Evolutionary conservation across 2,113 vertebrate genomes (phyloP).

Genomic region (Rhinopithecus roxellana): DNA sequence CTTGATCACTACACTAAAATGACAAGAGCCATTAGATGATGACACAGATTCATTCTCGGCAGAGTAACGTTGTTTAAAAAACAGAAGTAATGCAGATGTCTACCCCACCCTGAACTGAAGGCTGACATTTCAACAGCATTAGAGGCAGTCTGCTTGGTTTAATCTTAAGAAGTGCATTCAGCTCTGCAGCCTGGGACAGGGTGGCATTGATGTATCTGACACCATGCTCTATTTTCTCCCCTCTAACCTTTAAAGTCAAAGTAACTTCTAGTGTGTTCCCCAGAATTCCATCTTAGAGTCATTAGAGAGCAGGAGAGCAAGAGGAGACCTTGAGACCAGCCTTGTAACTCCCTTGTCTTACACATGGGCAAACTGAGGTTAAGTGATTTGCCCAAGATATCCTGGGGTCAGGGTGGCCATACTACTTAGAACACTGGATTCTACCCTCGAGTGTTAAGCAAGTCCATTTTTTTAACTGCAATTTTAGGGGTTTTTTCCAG

Average conservation of each 20-base stretch:
- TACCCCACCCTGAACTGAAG: not conserved
- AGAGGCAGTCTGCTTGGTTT: not conserved
- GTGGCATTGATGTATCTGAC: not conserved
- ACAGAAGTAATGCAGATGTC: constrained; percentile 31
- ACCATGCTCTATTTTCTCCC: not conserved
- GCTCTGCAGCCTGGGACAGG: not conserved
- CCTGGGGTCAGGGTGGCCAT: not conserved
- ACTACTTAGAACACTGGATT: not conserved
- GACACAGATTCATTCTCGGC: constrained; percentile 59
- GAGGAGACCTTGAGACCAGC: not conserved
- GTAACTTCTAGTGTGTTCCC: not conserved
- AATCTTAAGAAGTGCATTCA: not conserved
- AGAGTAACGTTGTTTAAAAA: constrained; percentile 66
- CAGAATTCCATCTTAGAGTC: constrained; percentile 34
- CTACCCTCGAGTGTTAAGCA: not conserved
- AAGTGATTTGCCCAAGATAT: not conserved
- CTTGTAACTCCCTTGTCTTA: not conserved
- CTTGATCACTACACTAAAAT: constrained; percentile 26
- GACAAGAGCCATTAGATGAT: constrained; percentile 39
- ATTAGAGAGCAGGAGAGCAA: not conserved
- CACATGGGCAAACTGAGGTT: not conserved
- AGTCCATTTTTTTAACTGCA: not conserved
- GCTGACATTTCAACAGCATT: not conserved
- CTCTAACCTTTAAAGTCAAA: constrained; percentile 32
- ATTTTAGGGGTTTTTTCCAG: not conserved